A percentile compares a stretch with the other conserved stretches of the same genome.
These are phyloP conservation scores for Equus przewalskii DNA, from an alignment of 2,113 vertebrate genomes.

Conservation along the genomic window DNA sequence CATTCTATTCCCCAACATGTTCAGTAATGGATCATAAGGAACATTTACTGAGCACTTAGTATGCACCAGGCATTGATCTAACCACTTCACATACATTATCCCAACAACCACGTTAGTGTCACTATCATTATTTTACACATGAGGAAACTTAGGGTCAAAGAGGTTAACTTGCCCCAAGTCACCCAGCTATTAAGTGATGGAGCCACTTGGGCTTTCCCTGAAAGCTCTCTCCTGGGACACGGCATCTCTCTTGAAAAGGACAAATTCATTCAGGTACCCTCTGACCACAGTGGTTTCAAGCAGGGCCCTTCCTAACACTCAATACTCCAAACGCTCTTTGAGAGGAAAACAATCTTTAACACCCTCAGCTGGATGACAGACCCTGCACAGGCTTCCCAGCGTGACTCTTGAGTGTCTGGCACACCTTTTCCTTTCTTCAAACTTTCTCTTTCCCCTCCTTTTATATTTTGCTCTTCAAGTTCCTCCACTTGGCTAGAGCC, in stretches of 20 bases:
- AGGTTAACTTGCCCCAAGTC: neutral
- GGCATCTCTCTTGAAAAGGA: neutral
- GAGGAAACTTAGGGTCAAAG: neutral
- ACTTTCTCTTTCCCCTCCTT: neutral
- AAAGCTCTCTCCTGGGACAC: neutral
- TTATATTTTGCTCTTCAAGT: neutral
- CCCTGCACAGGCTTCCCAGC: neutral
- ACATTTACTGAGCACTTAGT: neutral
- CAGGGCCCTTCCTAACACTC: neutral
- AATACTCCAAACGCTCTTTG: neutral
- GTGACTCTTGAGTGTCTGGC: neutral
- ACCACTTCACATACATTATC: neutral
- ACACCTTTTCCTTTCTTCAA: neutral
- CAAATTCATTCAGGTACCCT: neutral
- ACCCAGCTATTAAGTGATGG: neutral
- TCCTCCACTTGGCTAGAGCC: neutral
- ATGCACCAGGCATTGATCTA: neutral
- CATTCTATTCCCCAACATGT: neutral
- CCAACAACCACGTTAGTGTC: neutral
- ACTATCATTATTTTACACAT: neutral
- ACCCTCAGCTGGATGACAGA: too few species aligned
- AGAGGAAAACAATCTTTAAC: neutral
- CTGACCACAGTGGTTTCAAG: neutral
- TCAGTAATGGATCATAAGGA: neutral
- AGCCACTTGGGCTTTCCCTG: neutral